Conservation (phyloP, 2,113 vertebrate species). For the Daboia siamensis region DNA sequence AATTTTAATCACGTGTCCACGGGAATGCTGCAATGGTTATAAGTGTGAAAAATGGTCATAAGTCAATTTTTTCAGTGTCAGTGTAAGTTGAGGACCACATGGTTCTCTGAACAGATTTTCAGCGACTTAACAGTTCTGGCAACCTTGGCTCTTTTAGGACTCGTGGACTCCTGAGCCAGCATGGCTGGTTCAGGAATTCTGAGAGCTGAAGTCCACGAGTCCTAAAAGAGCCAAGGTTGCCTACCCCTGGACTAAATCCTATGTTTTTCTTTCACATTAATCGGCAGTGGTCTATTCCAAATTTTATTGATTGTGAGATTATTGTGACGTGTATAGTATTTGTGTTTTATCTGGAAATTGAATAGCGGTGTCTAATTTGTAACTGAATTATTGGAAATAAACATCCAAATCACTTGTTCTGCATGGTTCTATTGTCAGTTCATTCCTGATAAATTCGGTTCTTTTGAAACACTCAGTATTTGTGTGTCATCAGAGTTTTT, state of each 20-base stretch:
- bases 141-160: too few species aligned
- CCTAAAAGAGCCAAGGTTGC: too few species aligned
- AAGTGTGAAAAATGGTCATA: not conserved
- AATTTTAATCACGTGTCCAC: not conserved
- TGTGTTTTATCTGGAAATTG: not conserved
- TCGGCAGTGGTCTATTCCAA: not conserved
- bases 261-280: not conserved
- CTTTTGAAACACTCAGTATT: not conserved
- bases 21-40: not conserved
- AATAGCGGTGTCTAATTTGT: not conserved
- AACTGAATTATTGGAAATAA: not conserved
- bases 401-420: not conserved
- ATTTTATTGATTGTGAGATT: not conserved
- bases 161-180: too few species aligned
- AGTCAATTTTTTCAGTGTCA: not conserved
- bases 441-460: not conserved
- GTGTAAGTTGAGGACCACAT: not conserved
- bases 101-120: not conserved
- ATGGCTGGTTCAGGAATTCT: too few species aligned
- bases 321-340: not conserved
- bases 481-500: not conserved
- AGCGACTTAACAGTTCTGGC: not conserved
- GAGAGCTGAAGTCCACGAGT: too few species aligned
- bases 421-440: not conserved
- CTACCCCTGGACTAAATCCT: not conserved